Percentiles rank a stretch among this genome's conserved stretches.
phyloP scores from a whole-genome alignment of 2,113 vertebrate species.

The Brachyhypopomus gauderio region DNA sequence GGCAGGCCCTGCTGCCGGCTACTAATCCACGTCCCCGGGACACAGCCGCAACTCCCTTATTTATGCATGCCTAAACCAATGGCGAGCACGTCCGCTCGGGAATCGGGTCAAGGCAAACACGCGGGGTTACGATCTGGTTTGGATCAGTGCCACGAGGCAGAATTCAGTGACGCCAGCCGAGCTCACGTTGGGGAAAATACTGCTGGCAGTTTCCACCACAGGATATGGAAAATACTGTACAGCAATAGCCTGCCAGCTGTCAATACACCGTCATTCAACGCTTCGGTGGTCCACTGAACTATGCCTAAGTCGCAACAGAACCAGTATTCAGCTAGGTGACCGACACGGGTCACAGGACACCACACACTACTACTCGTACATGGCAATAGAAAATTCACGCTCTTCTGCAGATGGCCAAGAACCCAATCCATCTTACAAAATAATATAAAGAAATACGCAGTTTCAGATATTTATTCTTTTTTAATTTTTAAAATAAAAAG shows the following conservation, averaged over 20 bases:
- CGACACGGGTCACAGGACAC: not conserved
- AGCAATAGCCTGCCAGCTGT: not conserved
- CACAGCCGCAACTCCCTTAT: conserved; percentile 22
- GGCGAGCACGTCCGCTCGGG: conserved; percentile 20
- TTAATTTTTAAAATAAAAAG: conserved; percentile 48
- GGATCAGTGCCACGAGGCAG: not conserved
- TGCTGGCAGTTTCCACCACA: not conserved
- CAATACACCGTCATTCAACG: conserved; percentile 15
- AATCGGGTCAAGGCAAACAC: conserved; percentile 20
- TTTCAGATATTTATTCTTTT: conserved; percentile 54
- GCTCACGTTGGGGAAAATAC: not conserved
- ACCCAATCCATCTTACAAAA: not conserved
- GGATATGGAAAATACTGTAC: not conserved
- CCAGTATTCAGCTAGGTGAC: not conserved
- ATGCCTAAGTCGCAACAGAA: no score
- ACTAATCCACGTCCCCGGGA: not conserved
- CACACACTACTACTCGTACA: not conserved
- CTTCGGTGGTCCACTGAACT: not conserved
- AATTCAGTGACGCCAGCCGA: not conserved
- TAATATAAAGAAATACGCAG: not conserved
- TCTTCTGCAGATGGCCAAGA: not conserved
- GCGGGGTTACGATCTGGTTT: not conserved
- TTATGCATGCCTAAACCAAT: conserved; percentile 27
- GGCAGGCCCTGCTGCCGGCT: not conserved
- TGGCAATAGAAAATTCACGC: not conserved